Evolutionary conservation across 2,797 vertebrate species (phyloP).

Genomic region (Spea hammondii): DNA sequence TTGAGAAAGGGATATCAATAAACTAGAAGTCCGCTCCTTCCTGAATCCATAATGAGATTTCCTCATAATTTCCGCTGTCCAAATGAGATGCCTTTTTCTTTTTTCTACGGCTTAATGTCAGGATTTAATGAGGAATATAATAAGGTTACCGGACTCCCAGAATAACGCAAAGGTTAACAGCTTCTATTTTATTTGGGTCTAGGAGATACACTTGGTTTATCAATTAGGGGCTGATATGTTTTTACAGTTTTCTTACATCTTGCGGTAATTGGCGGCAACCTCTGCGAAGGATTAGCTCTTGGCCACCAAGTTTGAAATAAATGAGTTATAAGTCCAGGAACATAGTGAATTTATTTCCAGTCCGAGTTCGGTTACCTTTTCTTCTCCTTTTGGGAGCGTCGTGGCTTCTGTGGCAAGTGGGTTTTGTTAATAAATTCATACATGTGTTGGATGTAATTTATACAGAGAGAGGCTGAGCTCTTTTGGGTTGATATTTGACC

Average conservation of each 20-base stretch:
- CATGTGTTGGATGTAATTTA: no score
- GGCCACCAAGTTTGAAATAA: no score
- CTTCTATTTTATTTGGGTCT: not conserved
- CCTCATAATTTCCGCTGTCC: constrained; percentile 14
- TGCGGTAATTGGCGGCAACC: constrained; percentile 4
- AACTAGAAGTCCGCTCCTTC: not conserved
- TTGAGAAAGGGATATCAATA: constrained; percentile 22
- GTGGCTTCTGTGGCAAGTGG: no score
- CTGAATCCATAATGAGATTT: constrained; percentile 14
- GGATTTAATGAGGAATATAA: constrained; percentile 41
- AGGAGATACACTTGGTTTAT: not conserved
- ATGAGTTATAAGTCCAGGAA: no score
- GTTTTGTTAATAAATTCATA: no score
- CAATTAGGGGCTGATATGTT: constrained; percentile 28
- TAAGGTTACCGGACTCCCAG: not conserved
- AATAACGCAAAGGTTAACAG: constrained; percentile 14
- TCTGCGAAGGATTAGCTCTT: not conserved
- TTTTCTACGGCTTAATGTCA: constrained; percentile 29
- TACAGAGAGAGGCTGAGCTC: no score
- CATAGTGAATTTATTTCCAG: no score
- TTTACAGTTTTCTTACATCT: constrained; percentile 3
- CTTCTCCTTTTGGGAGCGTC: no score
- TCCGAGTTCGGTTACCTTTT: no score
- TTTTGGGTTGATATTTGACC: no score
- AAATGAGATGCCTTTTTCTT: no score